Conservation (phyloP, 2,113 vertebrate genomes). For the Lanius collurio region DNA sequence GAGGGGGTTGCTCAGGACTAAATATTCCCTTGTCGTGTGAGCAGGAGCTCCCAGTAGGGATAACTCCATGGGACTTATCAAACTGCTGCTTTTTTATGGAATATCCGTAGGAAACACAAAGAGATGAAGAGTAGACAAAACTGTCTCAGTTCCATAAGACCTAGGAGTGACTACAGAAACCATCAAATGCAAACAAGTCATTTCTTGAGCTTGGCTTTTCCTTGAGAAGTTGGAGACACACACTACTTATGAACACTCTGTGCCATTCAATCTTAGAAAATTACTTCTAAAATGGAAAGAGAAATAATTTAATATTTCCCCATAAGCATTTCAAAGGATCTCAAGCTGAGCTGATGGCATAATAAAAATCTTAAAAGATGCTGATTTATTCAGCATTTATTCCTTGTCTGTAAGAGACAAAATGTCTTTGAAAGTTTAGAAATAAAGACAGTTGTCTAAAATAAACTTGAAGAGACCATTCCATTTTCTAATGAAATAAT, state of each 20-base stretch:
- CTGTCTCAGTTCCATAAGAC: background rate
- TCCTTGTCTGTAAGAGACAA: background rate
- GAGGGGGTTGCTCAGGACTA: background rate
- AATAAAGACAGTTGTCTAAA: background rate
- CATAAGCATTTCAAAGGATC: background rate
- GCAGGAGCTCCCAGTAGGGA: background rate
- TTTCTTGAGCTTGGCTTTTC: background rate
- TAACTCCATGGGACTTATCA: accelerated
- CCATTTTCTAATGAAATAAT: background rate
- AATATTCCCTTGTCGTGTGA: background rate
- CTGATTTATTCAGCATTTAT: background rate
- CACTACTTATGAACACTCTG: background rate
- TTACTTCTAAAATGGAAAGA: background rate
- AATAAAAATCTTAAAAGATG: background rate
- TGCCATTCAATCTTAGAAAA: background rate
- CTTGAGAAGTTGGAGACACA: background rate
- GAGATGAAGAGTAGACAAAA: background rate
- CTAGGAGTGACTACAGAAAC: background rate
- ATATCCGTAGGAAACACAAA: background rate
- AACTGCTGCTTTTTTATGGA: background rate
- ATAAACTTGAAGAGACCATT: background rate
- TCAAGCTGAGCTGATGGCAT: background rate
- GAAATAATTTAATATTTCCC: background rate
- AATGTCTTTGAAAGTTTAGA: background rate
- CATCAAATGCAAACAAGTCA: background rate